Base-by-base conservation (phyloP, 2,113 vertebrate genomes). In the Nerophis lumbriciformis region DNA sequence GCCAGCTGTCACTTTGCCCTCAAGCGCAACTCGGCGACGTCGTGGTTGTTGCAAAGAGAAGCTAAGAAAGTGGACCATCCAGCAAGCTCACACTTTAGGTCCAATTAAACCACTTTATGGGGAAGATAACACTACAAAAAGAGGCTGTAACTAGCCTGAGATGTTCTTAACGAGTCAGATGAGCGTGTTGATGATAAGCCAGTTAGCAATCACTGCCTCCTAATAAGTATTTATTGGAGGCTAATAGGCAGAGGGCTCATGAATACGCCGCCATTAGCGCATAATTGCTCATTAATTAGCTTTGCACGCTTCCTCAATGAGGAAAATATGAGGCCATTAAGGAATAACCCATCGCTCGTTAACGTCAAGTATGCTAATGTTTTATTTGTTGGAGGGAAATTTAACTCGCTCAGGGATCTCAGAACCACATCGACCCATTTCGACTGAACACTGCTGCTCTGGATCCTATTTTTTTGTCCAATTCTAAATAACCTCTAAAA, bases 221-320 rank as follows among this genome's bases (percentile, higher is more conserved):
- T 84, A 83, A 81, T 79, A 83, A 81, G 76, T 79, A 82, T 83
- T 85, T 83, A 83, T 83, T 82, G 65, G 74, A 62, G 69, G 77
- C 78, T 86, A 86, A 84, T 75, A 67, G 75, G 66, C 76, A 69
- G 66, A 57, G 65, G 75, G 69, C 78, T 84, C 67, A 67, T 85
- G 76, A 79, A 84, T 78, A 80, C 79, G 71, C 76, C 66, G 48
- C 81, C 78, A 78, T 88, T 86, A 85, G 81, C 67, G 64, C 71
- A 68, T 86, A 86, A 86, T 85, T 83, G 78, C 62, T 86, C 69
- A 85, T 86, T 88, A 88, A 88, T 88, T 86, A 83, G 78, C 69
- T 64, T 66, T 47, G 66, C 78, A 77, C 67, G 66, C 78, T 78
- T 73, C 59, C 71, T 73, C 76, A 85, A 80, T 85, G 85, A 83